Evolutionary conservation across 2,113 vertebrate species (phyloP), one percentile per base, ranked within the genome.

Genomic region (Rhipidura dahli): DNA sequence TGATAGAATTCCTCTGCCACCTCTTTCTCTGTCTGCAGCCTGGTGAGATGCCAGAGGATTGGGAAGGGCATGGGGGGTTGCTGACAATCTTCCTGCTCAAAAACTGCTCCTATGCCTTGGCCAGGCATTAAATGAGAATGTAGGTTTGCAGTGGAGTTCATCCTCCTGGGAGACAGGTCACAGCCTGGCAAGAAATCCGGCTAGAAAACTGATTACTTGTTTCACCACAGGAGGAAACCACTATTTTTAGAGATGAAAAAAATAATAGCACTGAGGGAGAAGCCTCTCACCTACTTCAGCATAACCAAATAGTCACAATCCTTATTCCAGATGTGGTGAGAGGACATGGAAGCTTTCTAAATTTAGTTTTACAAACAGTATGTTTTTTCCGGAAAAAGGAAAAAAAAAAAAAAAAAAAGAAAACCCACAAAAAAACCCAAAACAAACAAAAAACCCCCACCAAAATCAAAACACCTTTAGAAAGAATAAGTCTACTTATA

Each of bases 401-500:
- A n/a, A n/a, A 30, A 44, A 28, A 10, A 33, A n/a, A 22, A 24
- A 18, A 30, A 47, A n/a, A 6, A 20, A 6, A 31, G 1, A 33
- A 65, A 65, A 22, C 7, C 13, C 9, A 24, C 2, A 11, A 47
- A 75, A 61, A 75, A 71, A 3, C 12, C 4, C 16, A 63, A 33
- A 33, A n/a, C 20, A 12, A 86, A 47, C 1, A 7, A 42, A 35
- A 56, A 65, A 45, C 0, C 1, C 2, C 18, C 40, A 31, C 3
- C 30, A 49, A 76, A 76, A 63, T 23, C 30, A 76, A 39, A 69
- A 15, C 15, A 35, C 4, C 12, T 85, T 83, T 61, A 70, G 69
- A 82, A 91, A 77, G 20, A 69, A 8, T 18, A 45, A 42, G 63
- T 47, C 11, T 86, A 27, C 27, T 70, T 78, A 53, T 22, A 59